phyloP scores from a whole-genome alignment of 2,113 vertebrate genomes.

The Zeus faber region DNA sequence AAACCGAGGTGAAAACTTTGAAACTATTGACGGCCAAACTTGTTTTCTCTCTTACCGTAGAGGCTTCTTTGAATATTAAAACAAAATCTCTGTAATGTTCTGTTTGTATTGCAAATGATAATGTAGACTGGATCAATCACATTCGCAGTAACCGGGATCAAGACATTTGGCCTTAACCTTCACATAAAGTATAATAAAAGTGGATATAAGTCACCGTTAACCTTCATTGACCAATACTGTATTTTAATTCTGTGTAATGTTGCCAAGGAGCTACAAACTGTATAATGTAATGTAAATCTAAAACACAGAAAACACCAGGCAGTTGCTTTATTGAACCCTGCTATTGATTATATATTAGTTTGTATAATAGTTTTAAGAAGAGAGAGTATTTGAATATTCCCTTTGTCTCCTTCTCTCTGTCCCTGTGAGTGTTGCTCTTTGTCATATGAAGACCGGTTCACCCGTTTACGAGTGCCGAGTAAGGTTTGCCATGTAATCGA shows the following conservation, averaged over 20 bases:
- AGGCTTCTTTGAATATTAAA: too few relatives aligned
- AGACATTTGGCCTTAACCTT: too few relatives aligned
- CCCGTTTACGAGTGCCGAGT: too few relatives aligned
- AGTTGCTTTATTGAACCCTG: background rate
- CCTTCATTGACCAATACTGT: too few relatives aligned
- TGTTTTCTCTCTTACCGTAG: too few relatives aligned
- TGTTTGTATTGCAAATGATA: background rate
- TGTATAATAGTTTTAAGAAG: constrained; percentile 33
- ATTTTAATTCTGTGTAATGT: background rate
- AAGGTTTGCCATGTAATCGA: constrained; percentile 67
- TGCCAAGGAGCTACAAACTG: too few relatives aligned
- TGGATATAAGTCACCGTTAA: too few relatives aligned
- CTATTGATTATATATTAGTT: constrained; percentile 12
- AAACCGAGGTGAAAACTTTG: constrained; percentile 99
- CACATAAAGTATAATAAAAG: too few relatives aligned
- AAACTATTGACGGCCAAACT: too few relatives aligned
- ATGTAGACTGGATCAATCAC: constrained; percentile 12
- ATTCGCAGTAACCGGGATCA: constrained; percentile 26
- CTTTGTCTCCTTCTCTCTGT: constrained; percentile 38
- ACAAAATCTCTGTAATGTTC: background rate
- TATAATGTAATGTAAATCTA: too few relatives aligned
- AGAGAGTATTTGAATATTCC: constrained; percentile 26
- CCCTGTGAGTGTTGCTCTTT: constrained; percentile 46
- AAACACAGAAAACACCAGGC: too few relatives aligned
- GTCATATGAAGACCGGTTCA: constrained; percentile 60